A percentile compares a stretch with the other conserved stretches of the same genome.
Conservation (phyloP, 2,888 invertebrate species). For the Strigamia transsilvanica region DNA sequence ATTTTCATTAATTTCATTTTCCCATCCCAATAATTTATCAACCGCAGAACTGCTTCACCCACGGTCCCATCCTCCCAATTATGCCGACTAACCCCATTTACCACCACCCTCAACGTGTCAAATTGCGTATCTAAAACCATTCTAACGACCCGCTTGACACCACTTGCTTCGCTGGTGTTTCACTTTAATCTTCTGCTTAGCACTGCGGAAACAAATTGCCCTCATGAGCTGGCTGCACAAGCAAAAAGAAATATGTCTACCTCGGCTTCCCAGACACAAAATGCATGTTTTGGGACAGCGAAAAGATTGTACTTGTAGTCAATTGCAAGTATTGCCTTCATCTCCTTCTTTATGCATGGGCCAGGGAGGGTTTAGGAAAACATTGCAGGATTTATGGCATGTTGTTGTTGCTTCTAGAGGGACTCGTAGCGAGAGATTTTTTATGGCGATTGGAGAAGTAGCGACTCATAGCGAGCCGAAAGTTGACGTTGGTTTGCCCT, state of each 20-base stretch:
- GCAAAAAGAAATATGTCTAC: background rate
- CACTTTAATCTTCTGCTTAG: background rate
- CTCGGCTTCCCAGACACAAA: background rate
- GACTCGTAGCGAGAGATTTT: background rate
- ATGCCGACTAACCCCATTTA: too few relatives aligned
- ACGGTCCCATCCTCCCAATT: too few relatives aligned
- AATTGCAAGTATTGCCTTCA: background rate
- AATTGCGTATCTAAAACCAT: too few relatives aligned
- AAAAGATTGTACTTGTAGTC: background rate
- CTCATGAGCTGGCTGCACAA: background rate
- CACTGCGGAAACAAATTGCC: background rate
- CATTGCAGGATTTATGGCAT: background rate
- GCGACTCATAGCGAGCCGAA: background rate
- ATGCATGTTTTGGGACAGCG: background rate
- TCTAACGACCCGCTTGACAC: too few relatives aligned
- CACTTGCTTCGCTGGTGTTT: background rate
- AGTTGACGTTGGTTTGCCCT: background rate
- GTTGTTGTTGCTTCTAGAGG: background rate
- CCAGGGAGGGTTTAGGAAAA: background rate
- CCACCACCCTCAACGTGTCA: too few relatives aligned
- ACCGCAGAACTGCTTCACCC: too few relatives aligned
- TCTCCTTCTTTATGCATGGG: background rate
- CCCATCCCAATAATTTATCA: too few relatives aligned
- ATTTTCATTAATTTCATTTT: too few relatives aligned
- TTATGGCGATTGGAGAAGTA: slow-evolving; percentile 9